Percentiles rank a stretch among this genome's conserved stretches.
Evolutionary conservation across 2,113 vertebrate genomes (phyloP).

Genomic region (Ameiurus melas): DNA sequence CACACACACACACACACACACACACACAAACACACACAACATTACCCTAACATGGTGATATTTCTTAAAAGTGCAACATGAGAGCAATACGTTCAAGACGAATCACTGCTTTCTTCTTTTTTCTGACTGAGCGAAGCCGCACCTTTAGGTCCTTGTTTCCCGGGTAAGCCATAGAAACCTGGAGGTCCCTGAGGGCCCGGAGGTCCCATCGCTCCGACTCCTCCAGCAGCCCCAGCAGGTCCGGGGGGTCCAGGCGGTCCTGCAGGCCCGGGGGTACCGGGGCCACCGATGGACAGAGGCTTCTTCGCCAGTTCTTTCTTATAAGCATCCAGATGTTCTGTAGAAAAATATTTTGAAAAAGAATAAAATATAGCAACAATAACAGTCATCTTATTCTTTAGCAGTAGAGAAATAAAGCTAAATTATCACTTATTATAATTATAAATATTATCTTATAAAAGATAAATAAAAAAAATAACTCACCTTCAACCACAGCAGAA

Average conservation of each 20-base stretch:
- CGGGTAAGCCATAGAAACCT: constrained; percentile 75
- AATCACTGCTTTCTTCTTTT: not conserved
- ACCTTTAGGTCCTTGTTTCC: constrained; percentile 75
- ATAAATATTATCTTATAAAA: constrained; percentile 3
- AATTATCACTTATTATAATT: not conserved
- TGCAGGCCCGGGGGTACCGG: constrained; percentile 66
- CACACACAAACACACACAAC: not conserved
- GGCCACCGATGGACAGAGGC: constrained; percentile 68
- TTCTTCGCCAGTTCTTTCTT: constrained; percentile 72
- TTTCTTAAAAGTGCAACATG: not conserved
- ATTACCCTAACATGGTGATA: not conserved
- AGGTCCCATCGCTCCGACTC: constrained; percentile 62
- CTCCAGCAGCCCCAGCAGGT: constrained; percentile 64
- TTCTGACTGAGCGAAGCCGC: not conserved
- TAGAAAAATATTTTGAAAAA: not conserved
- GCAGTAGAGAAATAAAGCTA: not conserved
- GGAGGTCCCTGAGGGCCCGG: constrained; percentile 70
- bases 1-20: not conserved
- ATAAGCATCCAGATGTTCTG: constrained; percentile 75
- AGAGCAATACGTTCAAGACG: not conserved
- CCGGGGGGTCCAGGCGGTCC: constrained; percentile 70
- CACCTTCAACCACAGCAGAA: constrained; percentile 74
- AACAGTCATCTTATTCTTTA: not conserved
- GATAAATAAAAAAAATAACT: not conserved
- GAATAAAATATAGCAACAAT: too few species aligned